These are phyloP conservation scores for Zalophus californianus DNA, from an alignment of 2,797 vertebrate species.

Conservation along the genomic window DNA sequence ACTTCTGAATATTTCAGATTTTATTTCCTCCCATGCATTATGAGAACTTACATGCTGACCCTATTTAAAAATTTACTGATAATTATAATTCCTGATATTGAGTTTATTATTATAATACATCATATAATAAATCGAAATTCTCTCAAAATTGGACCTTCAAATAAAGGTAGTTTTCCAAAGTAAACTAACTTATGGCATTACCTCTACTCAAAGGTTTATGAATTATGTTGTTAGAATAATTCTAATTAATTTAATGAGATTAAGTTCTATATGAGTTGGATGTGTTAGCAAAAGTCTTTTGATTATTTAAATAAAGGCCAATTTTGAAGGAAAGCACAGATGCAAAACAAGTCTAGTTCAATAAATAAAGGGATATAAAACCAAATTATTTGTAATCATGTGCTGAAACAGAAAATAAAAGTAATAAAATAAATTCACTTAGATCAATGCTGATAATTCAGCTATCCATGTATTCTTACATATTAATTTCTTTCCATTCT, in stretches of 20 bases:
- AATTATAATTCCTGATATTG: neutral
- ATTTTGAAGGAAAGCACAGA: neutral
- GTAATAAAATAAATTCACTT: slow-evolving; percentile 55
- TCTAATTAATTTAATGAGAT: neutral
- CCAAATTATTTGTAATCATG: neutral
- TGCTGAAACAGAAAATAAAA: slow-evolving; percentile 27
- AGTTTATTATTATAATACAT: slow-evolving; percentile 34
- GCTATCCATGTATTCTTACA: neutral
- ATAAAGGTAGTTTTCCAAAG: neutral
- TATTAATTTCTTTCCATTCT: slow-evolving; percentile 34
- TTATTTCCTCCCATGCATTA: slow-evolving; percentile 35
- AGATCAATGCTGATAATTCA: neutral
- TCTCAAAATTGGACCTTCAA: slow-evolving; percentile 19
- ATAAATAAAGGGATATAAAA: neutral
- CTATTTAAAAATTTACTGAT: neutral
- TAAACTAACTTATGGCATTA: neutral
- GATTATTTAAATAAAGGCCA: slow-evolving; percentile 34
- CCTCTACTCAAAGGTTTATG: neutral
- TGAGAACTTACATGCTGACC: neutral
- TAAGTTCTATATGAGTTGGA: neutral
- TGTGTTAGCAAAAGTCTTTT: slow-evolving; percentile 36
- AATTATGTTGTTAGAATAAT: slow-evolving; percentile 30
- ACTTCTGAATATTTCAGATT: slow-evolving; percentile 14
- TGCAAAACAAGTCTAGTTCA: neutral
- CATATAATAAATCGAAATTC: slow-evolving; percentile 14